Evolutionary conservation across 2,888 invertebrate species (phyloP), one percentile per base, ranked within the genome.

Genomic region (Coronaproctus castanopsis): DNA sequence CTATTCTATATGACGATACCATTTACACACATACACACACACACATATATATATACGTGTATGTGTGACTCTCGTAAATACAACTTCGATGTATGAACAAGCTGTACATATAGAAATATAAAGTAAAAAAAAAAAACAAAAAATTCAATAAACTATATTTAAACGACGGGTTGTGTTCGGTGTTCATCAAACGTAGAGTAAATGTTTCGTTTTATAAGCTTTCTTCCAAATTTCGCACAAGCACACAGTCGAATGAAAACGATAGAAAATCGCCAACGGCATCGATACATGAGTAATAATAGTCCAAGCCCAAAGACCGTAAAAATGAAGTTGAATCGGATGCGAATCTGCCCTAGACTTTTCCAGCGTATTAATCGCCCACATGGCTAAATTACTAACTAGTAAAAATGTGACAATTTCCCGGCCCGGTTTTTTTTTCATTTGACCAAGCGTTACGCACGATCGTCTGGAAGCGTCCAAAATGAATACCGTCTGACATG

Each of bases 211-310:
- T 74, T 93, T 93, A 72, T 93, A 95, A 5, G 92, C 90, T 65
- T 87, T 78, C 73, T 93, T 93, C 95, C 93, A 95, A 68, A 95
- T 90, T 73, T 93, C 93, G 71, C 92, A 92, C 61, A 95, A 76
- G 70, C 93, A 93, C 1, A 95, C 92, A 0, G 93, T 91, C 52
- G 91, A 91, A 71, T 93, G 93, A 73, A 93, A 93, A 62, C 92
- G 79, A 74, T 91, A 93, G 74, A 93, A 93, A 63, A 93, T 92
- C 1, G 91, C 90, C 53, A 80, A 67, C 0, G 93, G 93, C 84
- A 91, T 90, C 1, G 89, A 89, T 1, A 93, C 88, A 69, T 93
- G 91, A 0, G 89, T 91, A 62, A 93, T 91, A 62, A 93, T 90
- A 18, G 91, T 90, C 92, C 92, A 93, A 36, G 90, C 90, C 90